Conservation (phyloP, 2,113 vertebrate genomes). For the Microtus ochrogaster region DNA sequence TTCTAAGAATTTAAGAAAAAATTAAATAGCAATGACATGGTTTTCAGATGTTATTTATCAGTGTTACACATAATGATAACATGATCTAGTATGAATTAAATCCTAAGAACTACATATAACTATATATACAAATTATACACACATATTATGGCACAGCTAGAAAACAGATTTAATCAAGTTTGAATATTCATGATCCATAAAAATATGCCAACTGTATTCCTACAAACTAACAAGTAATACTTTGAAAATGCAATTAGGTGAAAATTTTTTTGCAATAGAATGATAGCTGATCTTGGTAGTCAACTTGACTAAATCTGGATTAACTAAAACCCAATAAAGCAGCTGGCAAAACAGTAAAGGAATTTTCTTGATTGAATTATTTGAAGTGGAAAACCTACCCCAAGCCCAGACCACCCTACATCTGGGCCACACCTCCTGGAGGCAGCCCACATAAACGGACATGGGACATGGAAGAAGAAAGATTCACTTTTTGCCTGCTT, state of each 20-base stretch:
- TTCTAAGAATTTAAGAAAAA: conserved; percentile 46
- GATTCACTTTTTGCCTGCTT: background rate
- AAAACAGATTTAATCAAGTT: background rate
- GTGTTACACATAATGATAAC: background rate
- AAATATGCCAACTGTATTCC: background rate
- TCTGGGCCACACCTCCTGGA: background rate
- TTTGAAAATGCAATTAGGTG: background rate
- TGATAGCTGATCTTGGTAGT: background rate
- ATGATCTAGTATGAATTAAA: background rate
- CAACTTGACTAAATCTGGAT: background rate
- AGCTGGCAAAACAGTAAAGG: background rate
- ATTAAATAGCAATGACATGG: background rate
- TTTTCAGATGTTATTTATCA: background rate
- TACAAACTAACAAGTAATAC: background rate
- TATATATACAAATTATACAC: background rate
- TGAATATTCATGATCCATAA: background rate
- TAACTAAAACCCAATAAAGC: background rate
- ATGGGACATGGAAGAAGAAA: background rate
- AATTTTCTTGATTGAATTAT: background rate
- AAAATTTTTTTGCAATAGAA: background rate
- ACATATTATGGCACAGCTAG: background rate
- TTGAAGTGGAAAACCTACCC: background rate
- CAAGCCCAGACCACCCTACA: background rate
- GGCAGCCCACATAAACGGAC: background rate
- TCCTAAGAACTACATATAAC: background rate